phyloP scores from a whole-genome alignment of 2,113 vertebrate genomes.

The Anarhynchus alexandrinus region DNA sequence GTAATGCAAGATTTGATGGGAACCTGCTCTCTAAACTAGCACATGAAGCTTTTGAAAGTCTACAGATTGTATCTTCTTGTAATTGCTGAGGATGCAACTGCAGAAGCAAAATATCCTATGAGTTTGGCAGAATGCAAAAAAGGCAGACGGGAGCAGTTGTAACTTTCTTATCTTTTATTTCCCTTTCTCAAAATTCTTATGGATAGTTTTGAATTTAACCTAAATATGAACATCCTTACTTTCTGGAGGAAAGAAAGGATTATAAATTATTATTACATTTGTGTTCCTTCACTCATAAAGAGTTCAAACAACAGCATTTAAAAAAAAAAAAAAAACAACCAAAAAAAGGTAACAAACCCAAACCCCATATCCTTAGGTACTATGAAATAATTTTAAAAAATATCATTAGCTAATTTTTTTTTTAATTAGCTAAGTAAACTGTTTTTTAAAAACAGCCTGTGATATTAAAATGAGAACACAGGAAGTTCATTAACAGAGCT shows the following conservation, averaged over 20 bases:
- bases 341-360: background rate
- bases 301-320: background rate
- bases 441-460: background rate
- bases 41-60: background rate
- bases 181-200: background rate
- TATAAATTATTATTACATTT: background rate
- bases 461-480: background rate
- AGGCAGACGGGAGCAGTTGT: background rate
- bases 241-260: background rate
- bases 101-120: background rate
- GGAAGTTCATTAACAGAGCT: background rate
- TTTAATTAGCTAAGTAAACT: background rate
- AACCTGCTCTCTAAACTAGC: background rate
- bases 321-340: background rate
- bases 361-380: background rate
- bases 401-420: background rate
- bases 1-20: background rate
- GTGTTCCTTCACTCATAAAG: background rate
- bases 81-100: background rate
- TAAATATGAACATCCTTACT: background rate
- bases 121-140: background rate
- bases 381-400: background rate
- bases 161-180: background rate
- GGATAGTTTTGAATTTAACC: background rate
- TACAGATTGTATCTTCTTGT: background rate